Conservation (phyloP, 2,113 vertebrate genomes). For the Clarias batrachus region DNA sequence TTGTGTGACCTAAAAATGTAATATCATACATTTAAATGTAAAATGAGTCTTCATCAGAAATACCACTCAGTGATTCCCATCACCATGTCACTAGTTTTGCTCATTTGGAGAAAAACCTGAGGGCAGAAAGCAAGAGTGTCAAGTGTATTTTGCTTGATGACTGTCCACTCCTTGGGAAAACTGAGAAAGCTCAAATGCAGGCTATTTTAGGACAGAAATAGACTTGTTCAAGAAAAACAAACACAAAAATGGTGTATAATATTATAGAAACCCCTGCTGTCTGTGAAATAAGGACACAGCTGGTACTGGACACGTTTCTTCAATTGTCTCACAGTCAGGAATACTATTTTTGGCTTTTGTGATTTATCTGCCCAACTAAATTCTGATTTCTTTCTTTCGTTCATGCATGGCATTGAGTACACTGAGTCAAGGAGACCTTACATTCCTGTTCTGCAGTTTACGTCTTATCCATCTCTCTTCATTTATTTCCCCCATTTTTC, state of each 20-base stretch:
- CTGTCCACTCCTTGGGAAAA: background rate
- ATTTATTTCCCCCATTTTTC: background rate
- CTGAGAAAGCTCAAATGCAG: background rate
- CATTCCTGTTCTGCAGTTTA: background rate
- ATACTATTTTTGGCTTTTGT: constrained; percentile 29
- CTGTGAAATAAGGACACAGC: constrained; percentile 47
- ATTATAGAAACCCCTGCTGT: background rate
- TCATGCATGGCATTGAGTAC: background rate
- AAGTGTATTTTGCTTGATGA: constrained; percentile 5
- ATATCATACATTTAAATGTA: background rate
- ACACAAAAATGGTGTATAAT: background rate
- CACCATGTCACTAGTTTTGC: background rate
- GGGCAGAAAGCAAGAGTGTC: constrained; percentile 5
- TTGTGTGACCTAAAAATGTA: background rate
- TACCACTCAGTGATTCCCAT: background rate
- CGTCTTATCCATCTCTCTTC: background rate
- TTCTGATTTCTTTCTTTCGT: background rate
- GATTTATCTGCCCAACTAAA: constrained; percentile 13
- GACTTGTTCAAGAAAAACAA: background rate
- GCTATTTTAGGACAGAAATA: background rate
- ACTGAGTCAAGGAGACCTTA: background rate
- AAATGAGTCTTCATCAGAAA: background rate
- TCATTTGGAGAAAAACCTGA: background rate
- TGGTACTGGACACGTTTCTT: constrained; percentile 17
- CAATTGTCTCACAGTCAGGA: constrained; percentile 20